phyloP scores from a whole-genome alignment of 1,140 invertebrate species.

The Drosophila nigrodunni region DNA sequence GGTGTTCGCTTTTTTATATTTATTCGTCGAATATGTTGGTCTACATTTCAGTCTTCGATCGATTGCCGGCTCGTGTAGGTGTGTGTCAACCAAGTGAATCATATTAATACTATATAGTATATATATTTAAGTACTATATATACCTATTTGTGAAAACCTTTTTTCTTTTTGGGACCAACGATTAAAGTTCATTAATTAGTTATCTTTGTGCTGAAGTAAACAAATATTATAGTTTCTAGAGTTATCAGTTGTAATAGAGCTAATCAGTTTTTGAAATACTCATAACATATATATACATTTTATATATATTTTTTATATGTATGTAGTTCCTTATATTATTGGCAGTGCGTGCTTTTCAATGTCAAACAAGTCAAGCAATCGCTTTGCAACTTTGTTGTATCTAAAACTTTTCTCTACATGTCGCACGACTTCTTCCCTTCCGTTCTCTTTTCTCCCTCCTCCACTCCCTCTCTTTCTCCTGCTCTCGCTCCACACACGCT shows the following conservation, averaged over 20 bases:
- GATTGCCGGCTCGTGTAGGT: constrained; percentile 73
- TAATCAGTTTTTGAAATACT: constrained; percentile 22
- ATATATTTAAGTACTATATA: constrained; percentile 1
- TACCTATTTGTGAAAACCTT: neutral
- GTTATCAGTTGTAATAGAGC: constrained; percentile 19
- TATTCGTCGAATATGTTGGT: constrained; percentile 37
- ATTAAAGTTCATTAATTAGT: neutral
- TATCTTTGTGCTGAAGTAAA: constrained; percentile 1
- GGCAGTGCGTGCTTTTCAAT: constrained; percentile 60
- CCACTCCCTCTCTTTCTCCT: constrained; percentile 21
- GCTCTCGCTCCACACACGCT: constrained; percentile 36
- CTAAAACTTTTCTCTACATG: constrained; percentile 45
- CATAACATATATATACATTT: neutral
- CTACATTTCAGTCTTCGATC: constrained; percentile 63
- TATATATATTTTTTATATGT: constrained; percentile 8
- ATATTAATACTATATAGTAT: constrained; percentile 5
- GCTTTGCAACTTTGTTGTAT: constrained; percentile 41
- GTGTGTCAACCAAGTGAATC: constrained; percentile 48
- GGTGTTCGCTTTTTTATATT: constrained; percentile 38
- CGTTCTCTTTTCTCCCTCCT: constrained; percentile 6
- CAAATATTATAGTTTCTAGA: constrained; percentile 9
- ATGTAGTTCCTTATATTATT: neutral
- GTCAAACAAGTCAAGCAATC: constrained; percentile 69
- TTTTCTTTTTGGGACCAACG: neutral
- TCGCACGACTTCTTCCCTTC: neutral